These are phyloP conservation scores for Diplazon laetatorius DNA, from an alignment of 2,888 invertebrate species.

Conservation along the genomic window DNA sequence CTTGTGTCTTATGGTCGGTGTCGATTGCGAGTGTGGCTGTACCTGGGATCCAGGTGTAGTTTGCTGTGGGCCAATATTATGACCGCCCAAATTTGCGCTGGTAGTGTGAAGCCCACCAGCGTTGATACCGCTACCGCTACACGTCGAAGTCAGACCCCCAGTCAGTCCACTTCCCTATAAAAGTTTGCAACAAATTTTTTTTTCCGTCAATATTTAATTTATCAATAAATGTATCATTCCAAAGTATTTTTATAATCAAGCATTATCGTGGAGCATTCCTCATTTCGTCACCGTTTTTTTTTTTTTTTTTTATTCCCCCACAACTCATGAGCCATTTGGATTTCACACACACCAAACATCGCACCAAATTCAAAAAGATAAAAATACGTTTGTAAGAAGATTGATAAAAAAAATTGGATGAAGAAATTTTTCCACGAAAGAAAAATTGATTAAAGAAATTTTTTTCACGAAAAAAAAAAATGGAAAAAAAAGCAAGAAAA, in stretches of 20 bases:
- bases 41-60: conserved; percentile 77
- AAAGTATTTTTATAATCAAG: background rate
- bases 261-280: background rate
- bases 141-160: conserved; percentile 75
- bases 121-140: conserved; percentile 76
- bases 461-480: background rate
- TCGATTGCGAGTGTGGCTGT: conserved; percentile 77
- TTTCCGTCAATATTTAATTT: conserved; percentile 4
- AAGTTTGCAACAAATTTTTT: conserved; percentile 41
- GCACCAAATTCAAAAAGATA: too few species aligned
- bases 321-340: too few species aligned
- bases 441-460: too few species aligned
- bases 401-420: too few species aligned
- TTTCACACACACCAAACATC: too few species aligned
- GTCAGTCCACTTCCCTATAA: conserved; percentile 71
- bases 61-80: conserved; percentile 77
- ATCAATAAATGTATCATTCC: too few species aligned
- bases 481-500: background rate
- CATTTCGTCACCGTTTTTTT: too few species aligned
- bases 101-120: conserved; percentile 71
- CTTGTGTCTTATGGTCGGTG: conserved; percentile 79
- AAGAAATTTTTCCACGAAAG: too few species aligned
- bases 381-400: too few species aligned
- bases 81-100: conserved; percentile 73
- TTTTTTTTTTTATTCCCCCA: too few species aligned